phyloP scores from a whole-genome alignment of 2,113 vertebrate genomes.

The Chaetura pelagica region DNA sequence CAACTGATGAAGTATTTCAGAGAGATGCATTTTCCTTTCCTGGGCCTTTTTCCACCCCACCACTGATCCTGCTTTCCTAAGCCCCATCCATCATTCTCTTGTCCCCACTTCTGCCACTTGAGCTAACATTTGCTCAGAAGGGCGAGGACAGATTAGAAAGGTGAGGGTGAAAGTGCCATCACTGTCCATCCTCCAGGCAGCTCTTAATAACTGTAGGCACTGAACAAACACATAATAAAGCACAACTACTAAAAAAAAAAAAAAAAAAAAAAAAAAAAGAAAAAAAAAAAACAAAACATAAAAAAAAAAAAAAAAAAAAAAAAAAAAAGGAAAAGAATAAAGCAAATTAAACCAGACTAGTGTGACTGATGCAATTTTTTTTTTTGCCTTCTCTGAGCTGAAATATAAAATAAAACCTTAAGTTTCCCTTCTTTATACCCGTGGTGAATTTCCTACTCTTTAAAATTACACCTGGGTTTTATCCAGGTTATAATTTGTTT shows the following conservation, averaged over 20 bases:
- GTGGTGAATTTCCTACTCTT: background rate
- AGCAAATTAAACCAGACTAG: background rate
- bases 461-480: background rate
- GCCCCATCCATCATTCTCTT: background rate
- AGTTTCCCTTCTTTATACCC: background rate
- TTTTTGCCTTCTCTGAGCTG: background rate
- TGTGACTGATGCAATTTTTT: background rate
- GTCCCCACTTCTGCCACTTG: constrained; percentile 7
- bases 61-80: background rate
- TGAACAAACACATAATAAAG: background rate
- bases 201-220: background rate
- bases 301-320: background rate
- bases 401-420: background rate
- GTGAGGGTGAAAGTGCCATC: background rate
- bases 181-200: background rate
- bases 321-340: background rate
- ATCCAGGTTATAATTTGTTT: background rate
- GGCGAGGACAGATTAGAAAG: background rate
- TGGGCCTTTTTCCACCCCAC: background rate
- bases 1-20: background rate
- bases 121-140: constrained; percentile 26
- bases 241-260: background rate
- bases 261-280: background rate
- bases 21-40: background rate
- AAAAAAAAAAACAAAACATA: background rate